A percentile compares a stretch with the other conserved stretches of the same genome.
Evolutionary conservation across 2,888 invertebrate genomes (phyloP).

Genomic region (Mactromeris polynyma): DNA sequence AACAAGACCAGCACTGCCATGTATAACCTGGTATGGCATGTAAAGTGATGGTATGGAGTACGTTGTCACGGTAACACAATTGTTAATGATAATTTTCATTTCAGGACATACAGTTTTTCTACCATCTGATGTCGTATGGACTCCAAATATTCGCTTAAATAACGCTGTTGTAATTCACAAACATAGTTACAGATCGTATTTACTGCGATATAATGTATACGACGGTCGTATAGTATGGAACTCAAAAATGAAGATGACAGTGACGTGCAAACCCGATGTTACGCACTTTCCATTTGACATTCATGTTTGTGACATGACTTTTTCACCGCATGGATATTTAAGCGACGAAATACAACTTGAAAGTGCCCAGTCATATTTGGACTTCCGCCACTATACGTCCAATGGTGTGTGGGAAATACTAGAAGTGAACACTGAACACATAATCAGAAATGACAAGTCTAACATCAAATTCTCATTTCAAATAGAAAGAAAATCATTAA

Average conservation of each 20-base stretch:
- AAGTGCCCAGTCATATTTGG: slow-evolving; percentile 40
- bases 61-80: no score
- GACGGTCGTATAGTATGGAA: slow-evolving; percentile 53
- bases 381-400: slow-evolving; percentile 35
- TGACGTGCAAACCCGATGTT: slow-evolving; percentile 50
- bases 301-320: slow-evolving; percentile 50
- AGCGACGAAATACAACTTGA: slow-evolving; percentile 33
- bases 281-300: slow-evolving; percentile 56
- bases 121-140: slow-evolving; percentile 46
- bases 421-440: slow-evolving; percentile 11
- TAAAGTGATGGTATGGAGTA: no score
- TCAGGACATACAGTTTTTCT: slow-evolving; percentile 46
- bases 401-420: slow-evolving; percentile 52
- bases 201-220: slow-evolving; percentile 39
- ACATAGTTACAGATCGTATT: slow-evolving; percentile 8
- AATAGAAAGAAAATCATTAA: slow-evolving; percentile 45
- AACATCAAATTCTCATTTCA: slow-evolving; percentile 39
- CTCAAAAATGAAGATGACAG: slow-evolving; percentile 44
- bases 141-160: slow-evolving; percentile 44
- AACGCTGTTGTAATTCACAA: slow-evolving; percentile 21
- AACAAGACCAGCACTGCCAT: no score
- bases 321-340: slow-evolving; percentile 30
- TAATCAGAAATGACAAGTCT: slow-evolving; percentile 17
- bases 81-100: neutral
- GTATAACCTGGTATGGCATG: no score